Base-by-base conservation (phyloP, 2,888 invertebrate species). In the Lasiommata megera region DNA sequence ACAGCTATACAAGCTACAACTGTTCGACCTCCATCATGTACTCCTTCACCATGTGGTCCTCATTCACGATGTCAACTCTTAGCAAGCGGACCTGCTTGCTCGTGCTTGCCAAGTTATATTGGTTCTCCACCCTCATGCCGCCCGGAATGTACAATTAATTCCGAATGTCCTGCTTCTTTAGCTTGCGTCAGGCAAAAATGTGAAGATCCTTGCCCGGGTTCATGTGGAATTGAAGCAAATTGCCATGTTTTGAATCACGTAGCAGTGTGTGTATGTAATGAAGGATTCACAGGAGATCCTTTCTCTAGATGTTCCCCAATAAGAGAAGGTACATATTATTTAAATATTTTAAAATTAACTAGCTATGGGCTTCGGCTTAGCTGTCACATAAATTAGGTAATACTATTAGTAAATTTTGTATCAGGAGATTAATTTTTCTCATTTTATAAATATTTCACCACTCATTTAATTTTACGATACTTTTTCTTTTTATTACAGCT, bases 11-110 rank as follows among this genome's bases (percentile, higher is more conserved):
- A 74, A 69, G 67, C 82, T 56, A 79, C 87, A 52, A 94, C 94
- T 0, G 94, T 93, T 74, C 89, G 93, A 59, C 94, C 94, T 63
- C 95, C 95, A 62, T 94, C 95, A 16, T 96, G 96, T 76, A 92
- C 92, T 28, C 96, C 96, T 48, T 95, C 95, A 17, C 96, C 96
- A 0, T 97, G 97, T 73, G 97, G 97, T 16, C 95, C 96, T 1
- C 95, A 96, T 78, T 94, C 96, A 0, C 93, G 94, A 60, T 97
- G 96, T 71, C 95, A 95, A 76, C 90, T 95, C 62, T 88, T 94
- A 63, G 93, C 93, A 34, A 94, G 93, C 65, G 94, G 92, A 69
- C 96, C 94, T 56, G 95, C 94, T 0, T 97, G 97, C 73, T 95
- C 95, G 0, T 97, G 97, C 76, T 83, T 95, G 48, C 93, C 93